Evolutionary conservation across 2,797 vertebrate genomes (phyloP).

Genomic region (Acipenser transmontanus): DNA sequence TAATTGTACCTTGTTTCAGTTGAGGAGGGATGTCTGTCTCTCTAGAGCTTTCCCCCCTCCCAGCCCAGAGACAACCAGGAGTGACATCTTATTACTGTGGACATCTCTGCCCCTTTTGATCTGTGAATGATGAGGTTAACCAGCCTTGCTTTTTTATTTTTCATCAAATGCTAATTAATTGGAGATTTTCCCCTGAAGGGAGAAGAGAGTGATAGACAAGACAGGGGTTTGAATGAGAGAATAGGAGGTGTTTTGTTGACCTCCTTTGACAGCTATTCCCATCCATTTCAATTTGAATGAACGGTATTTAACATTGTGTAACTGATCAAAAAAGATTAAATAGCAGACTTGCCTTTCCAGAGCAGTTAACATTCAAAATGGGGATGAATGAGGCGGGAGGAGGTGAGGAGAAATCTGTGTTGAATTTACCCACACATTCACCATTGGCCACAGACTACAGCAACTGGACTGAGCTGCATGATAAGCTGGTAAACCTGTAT

Average conservation of each 20-base stretch:
- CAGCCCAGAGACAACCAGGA: neutral
- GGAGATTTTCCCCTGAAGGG: neutral
- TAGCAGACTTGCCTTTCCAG: neutral
- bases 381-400: too few relatives aligned
- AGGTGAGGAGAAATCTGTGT: too few relatives aligned
- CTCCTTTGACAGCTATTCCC: slow-evolving; percentile 6
- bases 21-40: neutral
- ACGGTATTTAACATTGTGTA: neutral
- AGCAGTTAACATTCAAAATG: too few relatives aligned
- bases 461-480: too few relatives aligned
- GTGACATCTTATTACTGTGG: slow-evolving; percentile 16
- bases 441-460: too few relatives aligned
- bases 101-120: slow-evolving; percentile 21
- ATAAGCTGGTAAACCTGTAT: too few relatives aligned
- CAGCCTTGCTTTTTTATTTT: slow-evolving; percentile 7
- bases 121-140: slow-evolving; percentile 27
- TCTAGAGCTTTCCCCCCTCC: neutral
- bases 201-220: neutral
- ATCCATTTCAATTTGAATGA: neutral
- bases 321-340: neutral
- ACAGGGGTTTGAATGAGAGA: neutral
- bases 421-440: too few relatives aligned
- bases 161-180: slow-evolving; percentile 26
- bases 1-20: neutral
- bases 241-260: neutral